These are phyloP conservation scores for Adrianichthys oophorus DNA, from an alignment of 2,797 vertebrate species.

Conservation along the genomic window DNA sequence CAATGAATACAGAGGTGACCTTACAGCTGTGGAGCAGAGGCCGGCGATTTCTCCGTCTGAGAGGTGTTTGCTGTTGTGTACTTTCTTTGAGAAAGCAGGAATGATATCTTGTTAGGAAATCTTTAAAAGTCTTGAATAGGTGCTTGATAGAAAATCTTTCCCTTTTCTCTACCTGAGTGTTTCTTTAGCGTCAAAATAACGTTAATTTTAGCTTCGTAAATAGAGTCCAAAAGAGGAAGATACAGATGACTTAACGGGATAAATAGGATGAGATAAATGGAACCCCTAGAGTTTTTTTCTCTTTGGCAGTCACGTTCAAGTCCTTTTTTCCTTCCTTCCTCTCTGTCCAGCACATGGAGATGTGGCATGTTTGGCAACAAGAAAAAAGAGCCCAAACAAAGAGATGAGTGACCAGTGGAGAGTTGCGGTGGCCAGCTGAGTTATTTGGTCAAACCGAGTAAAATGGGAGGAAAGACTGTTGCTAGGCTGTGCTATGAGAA, in stretches of 20 bases:
- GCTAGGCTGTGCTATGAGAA: conserved; percentile 68
- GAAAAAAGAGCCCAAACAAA: conserved; percentile 68
- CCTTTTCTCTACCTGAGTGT: no score
- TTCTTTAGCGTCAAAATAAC: no score
- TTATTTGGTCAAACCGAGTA: conserved; percentile 73
- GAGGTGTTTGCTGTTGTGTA: no score
- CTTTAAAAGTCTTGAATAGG: no score
- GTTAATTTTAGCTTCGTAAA: no score
- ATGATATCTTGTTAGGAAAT: no score
- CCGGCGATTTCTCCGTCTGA: no score
- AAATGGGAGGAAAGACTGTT: conserved; percentile 69
- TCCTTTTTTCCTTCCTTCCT: conserved; percentile 59
- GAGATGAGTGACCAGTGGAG: conserved; percentile 67
- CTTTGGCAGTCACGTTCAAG: conserved; percentile 56
- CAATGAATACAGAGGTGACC: no score
- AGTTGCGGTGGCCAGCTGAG: conserved; percentile 69
- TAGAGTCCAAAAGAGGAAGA: conserved; percentile 10
- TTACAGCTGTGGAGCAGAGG: no score
- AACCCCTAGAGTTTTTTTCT: conserved; percentile 46
- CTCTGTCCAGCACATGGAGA: conserved; percentile 59
- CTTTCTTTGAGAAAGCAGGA: no score
- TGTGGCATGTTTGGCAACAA: conserved; percentile 71
- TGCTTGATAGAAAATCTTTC: no score
- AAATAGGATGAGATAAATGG: conserved; percentile 62
- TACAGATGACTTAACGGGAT: conserved; percentile 59